Base-by-base conservation (phyloP, 1,140 invertebrate genomes). In the Idris sp. region DNA sequence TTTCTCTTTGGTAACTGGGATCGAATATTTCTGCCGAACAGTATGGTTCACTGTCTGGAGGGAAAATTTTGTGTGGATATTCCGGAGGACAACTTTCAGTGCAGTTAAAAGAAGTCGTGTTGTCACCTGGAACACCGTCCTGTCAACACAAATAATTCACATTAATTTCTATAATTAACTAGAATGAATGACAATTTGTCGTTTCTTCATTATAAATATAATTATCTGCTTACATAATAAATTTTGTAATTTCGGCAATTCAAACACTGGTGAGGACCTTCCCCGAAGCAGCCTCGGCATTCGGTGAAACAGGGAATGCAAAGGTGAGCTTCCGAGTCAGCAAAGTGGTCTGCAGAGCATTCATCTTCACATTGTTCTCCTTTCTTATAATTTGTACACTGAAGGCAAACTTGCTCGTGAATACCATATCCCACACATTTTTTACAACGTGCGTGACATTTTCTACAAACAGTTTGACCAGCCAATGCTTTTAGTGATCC, bases 281-380 rank as follows among this genome's bases (percentile, higher is more conserved):
- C 92, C 0, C 97, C 97, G 0, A 84, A 90, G 81, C 97, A 99
- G 0, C 94, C 94, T 51, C 92, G 90, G 81, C 96, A 98, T 84
- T 97, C 94, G 1, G 85, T 77, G 71, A 93, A 90, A 79, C 96
- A 98, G 6, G 92, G 91, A 5, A 93, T 89, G 82, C 96, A 97
- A 68, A 91, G 89, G 62, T 92, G 91, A 9, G 89, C 90, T 0
- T 87, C 86, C 14, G 93, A 90, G 77, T 96, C 93, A 0, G 94
- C 92, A 81, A 92, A 97, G 78, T 96, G 91, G 86, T 97, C 95
- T 0, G 89, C 80, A 0, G 95, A 93, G 84, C 97, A 98, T 81
- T 97, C 93, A 40, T 96, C 93, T 82, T 97, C 95, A 81, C 96
- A 98, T 79, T 96, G 95, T 76, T 97, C 95, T 0, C 93, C 94